Base-by-base conservation (phyloP, 2,113 vertebrate genomes). In the Melanotaenia duboulayi region DNA sequence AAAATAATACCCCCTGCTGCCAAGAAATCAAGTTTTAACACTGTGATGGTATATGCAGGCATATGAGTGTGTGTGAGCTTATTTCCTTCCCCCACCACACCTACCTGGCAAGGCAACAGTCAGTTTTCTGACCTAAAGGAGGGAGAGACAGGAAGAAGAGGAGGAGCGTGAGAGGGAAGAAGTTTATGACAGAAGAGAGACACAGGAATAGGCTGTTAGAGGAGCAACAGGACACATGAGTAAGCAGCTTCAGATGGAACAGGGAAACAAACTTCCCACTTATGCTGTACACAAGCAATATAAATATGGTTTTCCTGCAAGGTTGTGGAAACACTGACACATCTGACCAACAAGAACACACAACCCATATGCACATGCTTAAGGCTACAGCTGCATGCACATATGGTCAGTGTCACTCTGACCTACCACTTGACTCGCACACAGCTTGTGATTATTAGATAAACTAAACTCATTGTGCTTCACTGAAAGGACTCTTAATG, bases 81-180 rank as follows among this genome's bases (percentile, higher is more conserved):
- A 62, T 74, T 89, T 84, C 74, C 71, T 86, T 87, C 83, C 72
- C 59, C 61, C 71, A 85, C 82, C 88, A 78, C 81, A 94, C 96
- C 88, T 92, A 99, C 98, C 98, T 98, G 94, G 96, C 96, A 81
- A 97, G 93, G 90, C 95, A 97, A 80, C 96, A 97, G 87, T 98
- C 98, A 1, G 95, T 96, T 88, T 97, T 94, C 71, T 99, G 97
- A 95, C 96, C 98, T 99, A 82, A 80, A 83, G 60, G 91, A 71
- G 89, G 78, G 84, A 83, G 81, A 74, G 58, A 87, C 66, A 84
- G 78, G 90, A 88, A 87, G 59, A 75, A 52, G 71, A 40, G 49
- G 46, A 40, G 74, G 50, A 82, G 32, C 1, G 70, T 72, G 35
- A 76, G 51, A 28, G 20, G 39, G 50, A 35, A 58, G 40, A 16